phyloP scores from a whole-genome alignment of 2,797 vertebrate genomes.

The Acanthiza pusilla region DNA sequence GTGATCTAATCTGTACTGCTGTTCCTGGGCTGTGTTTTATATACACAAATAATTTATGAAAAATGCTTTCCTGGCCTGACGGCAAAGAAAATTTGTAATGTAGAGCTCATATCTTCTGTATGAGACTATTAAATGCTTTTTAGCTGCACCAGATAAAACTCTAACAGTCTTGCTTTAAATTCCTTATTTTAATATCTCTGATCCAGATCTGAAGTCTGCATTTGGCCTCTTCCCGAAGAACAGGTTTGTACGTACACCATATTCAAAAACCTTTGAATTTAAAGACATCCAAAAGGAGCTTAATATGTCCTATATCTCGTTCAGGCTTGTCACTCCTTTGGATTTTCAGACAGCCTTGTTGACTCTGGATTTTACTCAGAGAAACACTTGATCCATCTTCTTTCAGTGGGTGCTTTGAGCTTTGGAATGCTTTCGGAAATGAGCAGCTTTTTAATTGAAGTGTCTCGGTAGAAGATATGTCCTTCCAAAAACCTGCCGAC shows the following conservation, averaged over 20 bases:
- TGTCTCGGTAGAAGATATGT: background rate
- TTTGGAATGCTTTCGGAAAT: background rate
- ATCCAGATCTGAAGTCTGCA: background rate
- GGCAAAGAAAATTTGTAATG: background rate
- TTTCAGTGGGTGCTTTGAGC: background rate
- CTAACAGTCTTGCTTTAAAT: background rate
- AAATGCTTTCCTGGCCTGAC: background rate
- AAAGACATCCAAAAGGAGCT: background rate
- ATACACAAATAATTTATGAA: background rate
- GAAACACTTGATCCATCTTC: background rate
- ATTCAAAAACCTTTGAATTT: background rate
- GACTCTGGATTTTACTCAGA: background rate
- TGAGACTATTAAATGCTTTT: background rate
- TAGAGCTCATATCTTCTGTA: background rate
- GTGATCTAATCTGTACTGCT: background rate
- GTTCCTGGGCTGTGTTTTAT: background rate
- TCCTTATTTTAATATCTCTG: background rate
- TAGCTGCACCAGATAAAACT: background rate
- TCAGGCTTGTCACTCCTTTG: background rate
- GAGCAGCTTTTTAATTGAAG: background rate
- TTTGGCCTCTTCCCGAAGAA: background rate
- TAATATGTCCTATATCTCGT: background rate
- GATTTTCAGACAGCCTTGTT: background rate
- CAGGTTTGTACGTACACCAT: background rate
- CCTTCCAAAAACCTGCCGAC: background rate